A percentile compares a stretch with the other conserved stretches of the same genome.
phyloP scores from a whole-genome alignment of 2,113 vertebrate genomes.

The Heterochromis multidens region DNA sequence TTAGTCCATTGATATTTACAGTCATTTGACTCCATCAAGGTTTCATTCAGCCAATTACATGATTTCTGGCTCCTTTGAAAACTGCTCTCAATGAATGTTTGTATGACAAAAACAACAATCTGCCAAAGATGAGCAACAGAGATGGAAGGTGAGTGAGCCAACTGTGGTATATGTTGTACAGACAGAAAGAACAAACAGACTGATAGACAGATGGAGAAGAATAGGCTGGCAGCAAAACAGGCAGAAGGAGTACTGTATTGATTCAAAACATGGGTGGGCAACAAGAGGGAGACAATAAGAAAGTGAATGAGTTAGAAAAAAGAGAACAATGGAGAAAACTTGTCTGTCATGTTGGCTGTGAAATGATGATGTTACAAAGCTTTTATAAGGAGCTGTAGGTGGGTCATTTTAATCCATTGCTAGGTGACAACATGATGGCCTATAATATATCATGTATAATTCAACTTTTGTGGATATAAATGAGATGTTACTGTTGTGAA shows the following conservation, averaged over 20 bases:
- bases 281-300: constrained; percentile 9
- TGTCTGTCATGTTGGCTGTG: background rate
- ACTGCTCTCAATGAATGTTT: background rate
- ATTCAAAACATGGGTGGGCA: constrained; percentile 20
- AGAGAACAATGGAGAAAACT: background rate
- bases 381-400: background rate
- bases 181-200: constrained; percentile 37
- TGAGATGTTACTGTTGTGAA: background rate
- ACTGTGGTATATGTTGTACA: constrained; percentile 12
- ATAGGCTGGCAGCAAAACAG: constrained; percentile 18
- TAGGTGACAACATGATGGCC: background rate
- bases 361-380: background rate
- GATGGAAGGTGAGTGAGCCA: constrained; percentile 15
- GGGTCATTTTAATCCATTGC: background rate
- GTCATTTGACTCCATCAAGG: background rate
- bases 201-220: constrained; percentile 47
- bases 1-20: background rate
- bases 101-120: constrained; percentile 35
- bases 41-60: background rate
- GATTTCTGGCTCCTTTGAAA: background rate
- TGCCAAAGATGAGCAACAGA: constrained; percentile 26
- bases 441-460: too few species aligned
- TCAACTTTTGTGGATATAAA: background rate
- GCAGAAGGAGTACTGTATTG: constrained; percentile 24
- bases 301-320: background rate